Evolutionary conservation across 2,888 invertebrate genomes (phyloP), one percentile per base, ranked within the genome.

Genomic region (Cyaniris semiargus): DNA sequence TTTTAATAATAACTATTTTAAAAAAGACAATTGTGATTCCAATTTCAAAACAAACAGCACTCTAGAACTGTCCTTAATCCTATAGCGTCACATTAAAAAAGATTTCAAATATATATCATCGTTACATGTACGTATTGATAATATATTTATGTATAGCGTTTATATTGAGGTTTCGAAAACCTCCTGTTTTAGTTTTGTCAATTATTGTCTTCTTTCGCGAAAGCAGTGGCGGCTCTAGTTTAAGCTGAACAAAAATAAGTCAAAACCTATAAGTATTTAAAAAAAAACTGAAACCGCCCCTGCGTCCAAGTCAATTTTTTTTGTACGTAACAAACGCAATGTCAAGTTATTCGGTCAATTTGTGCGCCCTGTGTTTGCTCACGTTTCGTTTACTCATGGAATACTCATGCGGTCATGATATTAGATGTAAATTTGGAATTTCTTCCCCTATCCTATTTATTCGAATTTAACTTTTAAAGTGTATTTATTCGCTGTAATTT

Each of bases 321-420:
- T 80, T 83, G 82, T 84, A 84, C 58, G 76, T 76, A 76, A 70
- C 60, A 56, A 38, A 79, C 78, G n/a, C 83, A 23, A 81, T 85
- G 89, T 89, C 88, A 88, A 88, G 88, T 90, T 88, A 86, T 87
- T 90, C 88, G 85, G 93, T 93, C 93, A 93, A 93, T 92, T 93
- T 85, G 86, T 85, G 85, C 82, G 82, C 85, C 72, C 75, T 75
- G 23, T 66, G 89, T 89, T 88, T 90, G 90, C 85, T 89, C 89
- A 74, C 23, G 44, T 74, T 89, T 91, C 88, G 84, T 91, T 92
- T 92, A 92, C 91, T 92, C 90, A 90, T 81, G 85, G 86, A 93
- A 93, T 94, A 93, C 93, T 94, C 93, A 92, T 89, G 86, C 88
- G 87, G 86, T 90, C 90, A 90, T 92, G 91, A 92, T 92, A 92